These are phyloP conservation scores for Papilio polytes DNA, from an alignment of 1,140 invertebrate species.

Conservation along the genomic window DNA sequence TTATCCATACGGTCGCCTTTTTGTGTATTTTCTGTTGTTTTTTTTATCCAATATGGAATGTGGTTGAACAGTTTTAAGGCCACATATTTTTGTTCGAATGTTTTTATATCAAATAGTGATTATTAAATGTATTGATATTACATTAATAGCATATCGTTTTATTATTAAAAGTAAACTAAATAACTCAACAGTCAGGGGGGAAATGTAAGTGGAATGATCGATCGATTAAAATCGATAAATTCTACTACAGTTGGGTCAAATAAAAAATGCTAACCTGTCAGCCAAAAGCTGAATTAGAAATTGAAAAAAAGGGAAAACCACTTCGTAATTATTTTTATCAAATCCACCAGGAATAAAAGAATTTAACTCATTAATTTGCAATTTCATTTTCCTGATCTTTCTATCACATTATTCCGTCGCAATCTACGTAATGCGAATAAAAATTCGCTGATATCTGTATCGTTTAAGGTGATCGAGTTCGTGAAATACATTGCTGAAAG, in stretches of 20 bases:
- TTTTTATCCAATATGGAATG: background rate
- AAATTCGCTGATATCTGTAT: background rate
- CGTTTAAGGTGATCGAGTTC: slow-evolving; percentile 30
- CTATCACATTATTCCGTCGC: background rate
- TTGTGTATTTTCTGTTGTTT: slow-evolving; percentile 5
- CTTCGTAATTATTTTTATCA: background rate
- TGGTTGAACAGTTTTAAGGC: background rate
- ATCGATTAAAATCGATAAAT: too few species aligned
- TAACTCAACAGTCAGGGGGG: too few species aligned
- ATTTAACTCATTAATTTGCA: background rate
- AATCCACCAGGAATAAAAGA: background rate
- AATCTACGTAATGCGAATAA: slow-evolving; percentile 13
- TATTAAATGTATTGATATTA: too few species aligned
- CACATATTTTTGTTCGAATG: too few species aligned
- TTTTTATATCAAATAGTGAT: too few species aligned
- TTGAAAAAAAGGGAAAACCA: too few species aligned
- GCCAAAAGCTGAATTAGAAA: too few species aligned
- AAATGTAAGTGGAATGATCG: too few species aligned
- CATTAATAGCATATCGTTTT: too few species aligned
- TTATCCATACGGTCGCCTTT: slow-evolving; percentile 12
- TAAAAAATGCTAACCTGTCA: too few species aligned
- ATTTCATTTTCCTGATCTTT: background rate
- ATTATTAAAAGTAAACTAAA: too few species aligned
- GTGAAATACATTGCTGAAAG: slow-evolving; percentile 42
- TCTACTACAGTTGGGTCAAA: too few species aligned